Evolutionary conservation across 2,888 invertebrate genomes (phyloP).

Genomic region (Azorinus chamasolen): DNA sequence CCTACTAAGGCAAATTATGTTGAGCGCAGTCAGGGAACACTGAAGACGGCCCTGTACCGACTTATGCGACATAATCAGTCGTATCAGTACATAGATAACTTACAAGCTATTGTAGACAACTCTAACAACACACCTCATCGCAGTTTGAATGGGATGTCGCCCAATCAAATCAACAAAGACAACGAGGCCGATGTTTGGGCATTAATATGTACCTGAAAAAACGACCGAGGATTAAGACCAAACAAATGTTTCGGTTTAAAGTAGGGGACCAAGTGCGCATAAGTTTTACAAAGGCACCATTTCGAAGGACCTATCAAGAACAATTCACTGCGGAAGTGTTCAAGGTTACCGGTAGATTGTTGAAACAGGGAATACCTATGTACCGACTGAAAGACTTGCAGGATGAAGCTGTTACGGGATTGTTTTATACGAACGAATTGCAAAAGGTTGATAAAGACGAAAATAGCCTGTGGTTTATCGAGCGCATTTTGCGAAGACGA

Average conservation of each 20-base stretch:
- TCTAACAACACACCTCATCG: conserved; percentile 46
- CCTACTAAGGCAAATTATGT: conserved; percentile 21
- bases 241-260: conserved; percentile 26
- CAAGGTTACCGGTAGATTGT: conserved; percentile 16
- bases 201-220: too few species aligned
- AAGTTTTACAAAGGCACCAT: conserved; percentile 24
- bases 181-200: conserved; percentile 51
- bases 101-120: conserved; percentile 31
- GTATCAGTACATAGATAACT: conserved; percentile 41
- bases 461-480: conserved; percentile 51
- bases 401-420: conserved; percentile 25
- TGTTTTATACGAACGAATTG: conserved; percentile 37
- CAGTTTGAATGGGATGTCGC: conserved; percentile 27
- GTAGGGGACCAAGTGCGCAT: conserved; percentile 37
- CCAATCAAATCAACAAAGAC: conserved; percentile 25
- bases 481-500: conserved; percentile 30
- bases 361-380: conserved; percentile 40
- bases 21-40: conserved; percentile 25
- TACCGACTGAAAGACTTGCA: conserved; percentile 38
- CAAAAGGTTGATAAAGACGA: conserved; percentile 50
- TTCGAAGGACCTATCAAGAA: conserved; percentile 37
- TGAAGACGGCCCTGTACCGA: conserved; percentile 20
- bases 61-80: conserved; percentile 19
- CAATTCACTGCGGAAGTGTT: conserved; percentile 46
- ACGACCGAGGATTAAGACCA: conserved; percentile 6